Evolutionary conservation across 2,888 invertebrate genomes (phyloP).

Genomic region (Sepiola atlantica): DNA sequence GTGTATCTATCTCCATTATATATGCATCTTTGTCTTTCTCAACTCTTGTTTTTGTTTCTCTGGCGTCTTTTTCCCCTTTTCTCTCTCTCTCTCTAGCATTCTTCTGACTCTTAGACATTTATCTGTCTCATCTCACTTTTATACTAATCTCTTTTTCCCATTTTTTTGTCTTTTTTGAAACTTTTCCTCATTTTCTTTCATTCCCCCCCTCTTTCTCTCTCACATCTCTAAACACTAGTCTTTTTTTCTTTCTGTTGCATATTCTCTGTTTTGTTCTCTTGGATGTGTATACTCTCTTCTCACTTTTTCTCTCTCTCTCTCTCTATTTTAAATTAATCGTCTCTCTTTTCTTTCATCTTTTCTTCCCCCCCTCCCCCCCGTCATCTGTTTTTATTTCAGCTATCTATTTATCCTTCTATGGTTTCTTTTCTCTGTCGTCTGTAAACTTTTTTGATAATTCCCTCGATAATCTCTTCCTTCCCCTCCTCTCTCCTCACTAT

Average conservation of each 20-base stretch:
- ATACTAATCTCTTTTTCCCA: too few species aligned
- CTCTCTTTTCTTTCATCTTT: not conserved
- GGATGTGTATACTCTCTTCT: not conserved
- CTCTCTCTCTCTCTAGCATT: too few species aligned
- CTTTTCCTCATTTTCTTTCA: too few species aligned
- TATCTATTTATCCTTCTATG: not conserved
- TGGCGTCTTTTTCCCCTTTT: too few species aligned
- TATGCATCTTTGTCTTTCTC: not conserved
- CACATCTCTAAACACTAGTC: too few species aligned
- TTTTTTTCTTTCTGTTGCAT: too few species aligned
- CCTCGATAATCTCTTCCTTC: not conserved
- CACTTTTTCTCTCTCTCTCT: not conserved
- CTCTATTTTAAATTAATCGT: not conserved
- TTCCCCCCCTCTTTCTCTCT: too few species aligned
- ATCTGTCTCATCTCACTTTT: too few species aligned
- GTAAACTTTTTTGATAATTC: too few species aligned
- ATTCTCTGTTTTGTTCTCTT: not conserved
- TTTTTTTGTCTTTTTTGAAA: too few species aligned
- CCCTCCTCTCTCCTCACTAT: not conserved
- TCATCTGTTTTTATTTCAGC: not conserved
- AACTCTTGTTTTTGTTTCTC: not conserved
- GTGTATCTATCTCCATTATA: not conserved
- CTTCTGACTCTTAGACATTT: too few species aligned
- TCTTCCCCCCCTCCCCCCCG: too few species aligned
- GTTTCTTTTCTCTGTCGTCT: not conserved